Evolutionary conservation across 2,797 vertebrate species (phyloP).

Genomic region (Gambusia yucatana): DNA sequence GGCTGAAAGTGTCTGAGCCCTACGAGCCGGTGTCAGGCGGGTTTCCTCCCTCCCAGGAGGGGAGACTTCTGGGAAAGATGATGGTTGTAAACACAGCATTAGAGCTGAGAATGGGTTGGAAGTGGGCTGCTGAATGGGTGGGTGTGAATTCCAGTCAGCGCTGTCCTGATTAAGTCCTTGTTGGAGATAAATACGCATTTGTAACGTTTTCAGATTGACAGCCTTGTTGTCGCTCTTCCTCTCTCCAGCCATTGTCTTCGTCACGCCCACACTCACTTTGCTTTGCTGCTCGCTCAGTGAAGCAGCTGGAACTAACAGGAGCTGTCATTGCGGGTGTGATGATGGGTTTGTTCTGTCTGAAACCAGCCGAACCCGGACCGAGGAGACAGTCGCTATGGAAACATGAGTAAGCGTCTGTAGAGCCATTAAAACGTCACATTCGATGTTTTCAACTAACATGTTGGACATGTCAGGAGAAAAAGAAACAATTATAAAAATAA

Average conservation of each 20-base stretch:
- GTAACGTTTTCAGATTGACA: constrained; percentile 11
- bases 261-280: not conserved
- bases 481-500: no score
- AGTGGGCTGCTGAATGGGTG: constrained; percentile 9
- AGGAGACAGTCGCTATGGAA: not conserved
- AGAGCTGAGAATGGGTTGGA: not conserved
- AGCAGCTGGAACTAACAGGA: constrained; percentile 39
- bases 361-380: constrained; percentile 4
- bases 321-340: constrained; percentile 43
- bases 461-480: no score
- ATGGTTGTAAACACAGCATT: not conserved
- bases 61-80: constrained; percentile 4
- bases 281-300: not conserved
- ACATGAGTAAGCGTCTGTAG: no score
- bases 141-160: constrained; percentile 33
- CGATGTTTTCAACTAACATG: no score
- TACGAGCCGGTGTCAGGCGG: not conserved
- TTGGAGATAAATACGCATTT: constrained; percentile 1
- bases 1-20: not conserved
- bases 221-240: not conserved
- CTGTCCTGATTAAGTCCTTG: constrained; percentile 23
- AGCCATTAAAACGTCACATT: no score
- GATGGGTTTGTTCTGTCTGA: constrained; percentile 27
- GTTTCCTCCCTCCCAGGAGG: not conserved
- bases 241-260: constrained; percentile 9